Conservation (phyloP, 1,140 invertebrate species). For the Ptiloglossa arizonensis region DNA sequence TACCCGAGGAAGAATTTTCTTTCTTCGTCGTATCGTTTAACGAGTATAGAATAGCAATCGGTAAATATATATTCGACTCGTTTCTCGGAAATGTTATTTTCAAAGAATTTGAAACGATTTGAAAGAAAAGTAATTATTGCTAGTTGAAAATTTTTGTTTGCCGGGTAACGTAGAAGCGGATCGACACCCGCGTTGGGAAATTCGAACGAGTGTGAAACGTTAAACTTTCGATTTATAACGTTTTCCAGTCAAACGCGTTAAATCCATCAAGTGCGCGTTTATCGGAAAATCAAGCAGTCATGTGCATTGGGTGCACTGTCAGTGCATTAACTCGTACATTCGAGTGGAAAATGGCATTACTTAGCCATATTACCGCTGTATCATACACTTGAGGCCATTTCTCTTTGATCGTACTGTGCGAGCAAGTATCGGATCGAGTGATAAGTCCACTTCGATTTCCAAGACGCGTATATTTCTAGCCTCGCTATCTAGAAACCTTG, state of each 20-base stretch:
- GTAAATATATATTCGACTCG: too few relatives aligned
- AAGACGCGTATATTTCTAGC: not conserved
- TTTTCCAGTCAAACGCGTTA: constrained; percentile 57
- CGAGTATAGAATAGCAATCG: too few relatives aligned
- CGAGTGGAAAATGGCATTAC: constrained; percentile 58
- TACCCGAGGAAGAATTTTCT: too few relatives aligned
- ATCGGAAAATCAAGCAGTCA: constrained; percentile 64
- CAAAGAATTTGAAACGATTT: too few relatives aligned
- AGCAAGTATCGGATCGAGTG: too few relatives aligned
- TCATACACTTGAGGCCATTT: constrained; percentile 14
- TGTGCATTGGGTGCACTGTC: constrained; percentile 48
- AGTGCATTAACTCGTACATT: constrained; percentile 53
- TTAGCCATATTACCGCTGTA: constrained; percentile 40
- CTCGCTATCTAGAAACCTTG: too few relatives aligned
- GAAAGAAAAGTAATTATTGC: too few relatives aligned
- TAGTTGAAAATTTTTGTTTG: not conserved
- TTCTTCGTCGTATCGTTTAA: too few relatives aligned
- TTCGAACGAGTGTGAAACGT: constrained; percentile 30
- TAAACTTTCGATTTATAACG: constrained; percentile 64
- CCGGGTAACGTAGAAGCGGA: not conserved
- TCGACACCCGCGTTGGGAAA: not conserved
- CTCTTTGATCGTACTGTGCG: not conserved
- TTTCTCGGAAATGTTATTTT: too few relatives aligned
- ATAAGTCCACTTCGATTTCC: not conserved
- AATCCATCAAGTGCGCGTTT: constrained; percentile 51